phyloP scores from a whole-genome alignment of 2,888 invertebrate species.

The Reticulitermes lucifugus region DNA sequence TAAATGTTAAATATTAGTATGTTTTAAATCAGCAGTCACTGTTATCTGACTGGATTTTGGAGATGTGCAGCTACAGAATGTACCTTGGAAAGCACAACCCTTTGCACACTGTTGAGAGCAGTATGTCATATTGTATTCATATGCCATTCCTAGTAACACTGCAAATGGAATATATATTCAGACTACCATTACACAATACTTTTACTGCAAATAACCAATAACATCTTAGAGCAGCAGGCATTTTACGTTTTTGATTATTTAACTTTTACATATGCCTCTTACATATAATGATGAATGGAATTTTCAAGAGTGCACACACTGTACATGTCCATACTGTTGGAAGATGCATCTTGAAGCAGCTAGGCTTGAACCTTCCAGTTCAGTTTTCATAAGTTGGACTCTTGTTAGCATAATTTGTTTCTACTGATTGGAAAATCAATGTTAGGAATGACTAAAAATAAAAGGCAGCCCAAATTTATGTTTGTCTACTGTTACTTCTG shows the following conservation, averaged over 20 bases:
- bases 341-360: not conserved
- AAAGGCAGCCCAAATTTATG: slow-evolving; percentile 45
- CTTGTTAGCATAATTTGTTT: not conserved
- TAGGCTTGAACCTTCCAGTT: slow-evolving; percentile 5
- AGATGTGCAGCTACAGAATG: not conserved
- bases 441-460: slow-evolving; percentile 47
- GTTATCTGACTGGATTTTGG: not conserved
- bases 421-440: slow-evolving; percentile 15
- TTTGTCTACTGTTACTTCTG: slow-evolving; percentile 50
- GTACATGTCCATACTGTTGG: not conserved
- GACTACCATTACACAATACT: not conserved
- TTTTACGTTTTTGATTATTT: not conserved
- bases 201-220: not conserved
- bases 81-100: not conserved
- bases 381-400: not conserved
- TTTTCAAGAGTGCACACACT: not conserved
- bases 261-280: not conserved
- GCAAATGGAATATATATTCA: not conserved
- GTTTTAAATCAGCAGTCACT: not conserved
- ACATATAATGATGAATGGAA: not conserved
- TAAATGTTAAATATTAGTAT: not conserved
- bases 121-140: not conserved
- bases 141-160: not conserved
- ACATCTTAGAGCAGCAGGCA: not conserved
- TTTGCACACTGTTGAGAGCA: not conserved